A percentile compares a stretch with the other conserved stretches of the same genome.
Conservation (phyloP, 2,113 vertebrate species). For the Balaeniceps rex region DNA sequence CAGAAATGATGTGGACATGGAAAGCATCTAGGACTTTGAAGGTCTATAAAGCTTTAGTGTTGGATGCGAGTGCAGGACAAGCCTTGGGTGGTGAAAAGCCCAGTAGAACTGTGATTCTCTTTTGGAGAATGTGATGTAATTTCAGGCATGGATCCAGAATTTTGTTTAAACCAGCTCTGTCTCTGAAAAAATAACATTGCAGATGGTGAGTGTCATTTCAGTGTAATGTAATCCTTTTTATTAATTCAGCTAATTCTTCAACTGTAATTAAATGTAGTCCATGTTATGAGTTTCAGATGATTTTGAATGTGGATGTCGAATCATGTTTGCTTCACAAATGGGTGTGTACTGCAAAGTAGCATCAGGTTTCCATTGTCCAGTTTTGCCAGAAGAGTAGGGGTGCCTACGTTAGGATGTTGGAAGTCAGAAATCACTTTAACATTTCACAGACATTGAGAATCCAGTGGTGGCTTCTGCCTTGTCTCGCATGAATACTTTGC, state of each 20-base stretch:
- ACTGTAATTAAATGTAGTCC: neutral
- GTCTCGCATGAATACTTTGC: neutral
- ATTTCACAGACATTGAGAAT: neutral
- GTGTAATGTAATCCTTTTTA: neutral
- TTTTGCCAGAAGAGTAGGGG: neutral
- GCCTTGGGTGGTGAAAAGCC: neutral
- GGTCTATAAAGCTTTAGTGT: neutral
- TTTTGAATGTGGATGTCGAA: neutral
- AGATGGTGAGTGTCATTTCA: slow-evolving; percentile 28
- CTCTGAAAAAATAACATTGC: slow-evolving; percentile 29
- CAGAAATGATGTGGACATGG: neutral
- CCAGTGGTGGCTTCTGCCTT: neutral
- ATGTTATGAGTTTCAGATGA: neutral
- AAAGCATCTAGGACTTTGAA: neutral
- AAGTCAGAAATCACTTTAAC: neutral
- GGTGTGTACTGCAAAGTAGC: neutral
- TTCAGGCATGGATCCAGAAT: slow-evolving; percentile 24
- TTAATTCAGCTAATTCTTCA: slow-evolving; percentile 33
- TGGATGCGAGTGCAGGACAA: neutral
- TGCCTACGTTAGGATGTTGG: neutral
- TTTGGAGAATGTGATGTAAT: slow-evolving; percentile 18
- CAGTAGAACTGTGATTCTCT: slow-evolving; percentile 9
- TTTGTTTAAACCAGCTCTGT: neutral
- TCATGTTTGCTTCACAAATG: neutral
- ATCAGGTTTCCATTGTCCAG: neutral